Evolutionary conservation across 2,888 invertebrate genomes (phyloP).

Genomic region (Hydropsyche betteni): DNA sequence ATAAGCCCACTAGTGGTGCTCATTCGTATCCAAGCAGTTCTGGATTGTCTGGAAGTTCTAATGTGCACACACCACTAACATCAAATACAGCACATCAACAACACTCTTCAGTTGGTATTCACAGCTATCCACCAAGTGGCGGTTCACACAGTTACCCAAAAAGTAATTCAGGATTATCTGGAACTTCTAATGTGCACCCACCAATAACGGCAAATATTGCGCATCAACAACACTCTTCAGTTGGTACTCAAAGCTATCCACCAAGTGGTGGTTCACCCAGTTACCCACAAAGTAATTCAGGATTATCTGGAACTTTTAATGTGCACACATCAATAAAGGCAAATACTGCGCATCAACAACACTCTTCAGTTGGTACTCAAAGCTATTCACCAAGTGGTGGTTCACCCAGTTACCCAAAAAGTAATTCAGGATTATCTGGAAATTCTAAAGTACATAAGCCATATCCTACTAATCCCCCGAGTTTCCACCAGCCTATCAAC

Average conservation of each 20-base stretch:
- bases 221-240: neutral
- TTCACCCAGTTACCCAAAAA: neutral
- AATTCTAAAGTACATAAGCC: neutral
- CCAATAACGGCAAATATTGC: neutral
- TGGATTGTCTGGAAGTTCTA: conserved; percentile 35
- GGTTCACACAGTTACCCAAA: neutral
- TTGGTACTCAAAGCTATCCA: neutral
- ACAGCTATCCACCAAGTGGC: conserved; percentile 14
- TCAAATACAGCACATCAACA: neutral
- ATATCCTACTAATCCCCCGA: neutral
- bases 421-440: neutral
- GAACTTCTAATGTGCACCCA: neutral
- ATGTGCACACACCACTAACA: neutral
- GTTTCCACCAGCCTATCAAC: neutral
- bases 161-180: neutral
- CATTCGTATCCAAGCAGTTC: conserved; percentile 38
- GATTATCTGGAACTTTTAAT: neutral
- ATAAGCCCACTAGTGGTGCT: neutral
- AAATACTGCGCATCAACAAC: neutral
- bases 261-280: neutral
- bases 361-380: neutral
- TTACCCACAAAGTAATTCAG: neutral
- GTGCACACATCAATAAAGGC: neutral
- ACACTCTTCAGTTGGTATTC: neutral
- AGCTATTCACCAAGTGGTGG: neutral